These are phyloP conservation scores for Pseudois nayaur DNA, from an alignment of 2,113 vertebrate genomes.

Conservation along the genomic window DNA sequence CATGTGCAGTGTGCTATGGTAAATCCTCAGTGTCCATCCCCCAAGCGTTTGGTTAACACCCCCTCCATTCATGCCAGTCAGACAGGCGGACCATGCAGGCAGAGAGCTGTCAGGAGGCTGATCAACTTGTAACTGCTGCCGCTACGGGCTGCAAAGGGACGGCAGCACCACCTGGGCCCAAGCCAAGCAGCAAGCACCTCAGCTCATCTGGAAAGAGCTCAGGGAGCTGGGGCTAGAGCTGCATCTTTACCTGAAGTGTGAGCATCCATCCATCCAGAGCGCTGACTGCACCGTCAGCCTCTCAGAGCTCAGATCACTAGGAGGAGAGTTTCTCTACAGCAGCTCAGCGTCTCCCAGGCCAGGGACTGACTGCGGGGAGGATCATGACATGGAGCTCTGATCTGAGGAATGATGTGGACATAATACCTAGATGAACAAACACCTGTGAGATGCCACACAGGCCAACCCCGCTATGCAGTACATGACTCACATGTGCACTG, in stretches of 20 bases:
- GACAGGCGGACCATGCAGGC: not conserved
- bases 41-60: not conserved
- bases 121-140: not conserved
- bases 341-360: not conserved
- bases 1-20: not conserved
- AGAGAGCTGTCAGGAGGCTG: not conserved
- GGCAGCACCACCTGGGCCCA: not conserved
- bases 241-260: not conserved
- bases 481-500: too few relatives aligned
- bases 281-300: not conserved
- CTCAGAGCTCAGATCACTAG: not conserved
- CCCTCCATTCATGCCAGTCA: not conserved
- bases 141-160: not conserved
- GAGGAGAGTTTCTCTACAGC: not conserved
- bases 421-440: not conserved
- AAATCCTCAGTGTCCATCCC: not conserved
- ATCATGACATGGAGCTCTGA: not conserved
- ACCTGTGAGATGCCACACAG: not conserved
- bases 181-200: not conserved
- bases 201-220: not conserved
- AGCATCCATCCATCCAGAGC: not conserved
- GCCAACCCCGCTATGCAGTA: not conserved
- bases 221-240: not conserved
- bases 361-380: not conserved
- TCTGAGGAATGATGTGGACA: not conserved